Evolutionary conservation across 2,797 vertebrate species (phyloP).

Genomic region (Ptychadena robeensis): DNA sequence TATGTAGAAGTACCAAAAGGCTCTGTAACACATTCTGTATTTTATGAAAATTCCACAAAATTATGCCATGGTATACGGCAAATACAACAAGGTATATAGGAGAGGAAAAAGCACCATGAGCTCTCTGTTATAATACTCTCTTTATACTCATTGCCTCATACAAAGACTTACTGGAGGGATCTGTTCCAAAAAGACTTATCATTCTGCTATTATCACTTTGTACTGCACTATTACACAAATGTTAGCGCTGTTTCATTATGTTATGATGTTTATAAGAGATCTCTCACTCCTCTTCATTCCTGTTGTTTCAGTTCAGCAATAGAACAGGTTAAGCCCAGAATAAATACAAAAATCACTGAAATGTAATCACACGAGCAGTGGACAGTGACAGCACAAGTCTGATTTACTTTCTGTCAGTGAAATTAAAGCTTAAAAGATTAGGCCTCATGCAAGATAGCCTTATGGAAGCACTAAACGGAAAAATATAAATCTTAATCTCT

Average conservation of each 20-base stretch:
- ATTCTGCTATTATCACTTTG: no score
- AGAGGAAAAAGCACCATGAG: no score
- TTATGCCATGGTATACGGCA: no score
- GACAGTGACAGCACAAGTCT: constrained; percentile 64
- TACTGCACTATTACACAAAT: no score
- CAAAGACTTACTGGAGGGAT: not conserved
- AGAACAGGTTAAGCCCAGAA: constrained; percentile 36
- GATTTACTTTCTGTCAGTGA: constrained; percentile 66
- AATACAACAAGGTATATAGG: no score
- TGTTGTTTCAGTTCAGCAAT: not conserved
- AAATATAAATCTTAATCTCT: constrained; percentile 55
- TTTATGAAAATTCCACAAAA: no score
- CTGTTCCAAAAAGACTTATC: not conserved
- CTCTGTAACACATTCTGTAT: no score
- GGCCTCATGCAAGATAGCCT: constrained; percentile 65
- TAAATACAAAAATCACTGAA: constrained; percentile 38
- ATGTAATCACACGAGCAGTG: constrained; percentile 53
- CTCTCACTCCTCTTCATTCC: not conserved
- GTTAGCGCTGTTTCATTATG: not conserved
- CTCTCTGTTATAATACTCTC: no score
- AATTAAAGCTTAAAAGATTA: constrained; percentile 77
- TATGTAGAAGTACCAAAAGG: no score
- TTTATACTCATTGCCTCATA: no score
- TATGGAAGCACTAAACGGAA: constrained; percentile 63
- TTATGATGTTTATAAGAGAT: not conserved